phyloP scores from a whole-genome alignment of 2,888 invertebrate species.

The Pedicia rivosa region DNA sequence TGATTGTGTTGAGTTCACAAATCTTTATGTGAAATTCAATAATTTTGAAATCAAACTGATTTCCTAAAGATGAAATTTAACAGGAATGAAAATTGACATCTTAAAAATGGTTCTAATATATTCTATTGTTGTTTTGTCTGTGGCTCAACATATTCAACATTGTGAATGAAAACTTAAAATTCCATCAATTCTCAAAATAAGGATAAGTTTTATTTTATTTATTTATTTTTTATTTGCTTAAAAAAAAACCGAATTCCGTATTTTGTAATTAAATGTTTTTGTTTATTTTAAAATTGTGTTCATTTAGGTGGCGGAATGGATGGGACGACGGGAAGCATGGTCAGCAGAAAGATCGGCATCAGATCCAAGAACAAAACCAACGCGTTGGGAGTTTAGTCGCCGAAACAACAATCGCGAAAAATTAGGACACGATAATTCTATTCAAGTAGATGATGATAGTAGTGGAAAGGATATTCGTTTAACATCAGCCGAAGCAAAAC shows the following conservation, averaged over 20 bases:
- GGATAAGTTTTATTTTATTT: neutral
- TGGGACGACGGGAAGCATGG: slow-evolving; percentile 69
- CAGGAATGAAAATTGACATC: no score
- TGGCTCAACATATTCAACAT: neutral
- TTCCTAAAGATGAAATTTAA: no score
- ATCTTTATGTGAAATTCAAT: no score
- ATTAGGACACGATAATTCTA: slow-evolving; percentile 19
- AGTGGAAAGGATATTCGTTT: slow-evolving; percentile 1
- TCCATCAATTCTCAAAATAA: neutral
- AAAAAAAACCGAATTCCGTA: no score
- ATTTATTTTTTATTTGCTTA: no score
- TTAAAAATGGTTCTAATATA: no score
- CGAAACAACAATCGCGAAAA: slow-evolving; percentile 31
- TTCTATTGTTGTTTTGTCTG: no score
- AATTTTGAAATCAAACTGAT: no score
- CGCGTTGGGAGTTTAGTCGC: slow-evolving; percentile 59
- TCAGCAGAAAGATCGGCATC: slow-evolving; percentile 51
- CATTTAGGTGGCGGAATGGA: slow-evolving; percentile 48
- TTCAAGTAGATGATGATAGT: slow-evolving; percentile 13
- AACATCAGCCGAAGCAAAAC: slow-evolving; percentile 4
- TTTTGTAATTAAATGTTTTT: slow-evolving; percentile 1
- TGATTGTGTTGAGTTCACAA: neutral
- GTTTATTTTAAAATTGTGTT: neutral
- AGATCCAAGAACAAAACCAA: slow-evolving; percentile 48
- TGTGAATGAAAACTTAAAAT: neutral